Evolutionary conservation across 2,888 invertebrate species (phyloP), one percentile per base, ranked within the genome.

Genomic region (Euplexia lucipara): DNA sequence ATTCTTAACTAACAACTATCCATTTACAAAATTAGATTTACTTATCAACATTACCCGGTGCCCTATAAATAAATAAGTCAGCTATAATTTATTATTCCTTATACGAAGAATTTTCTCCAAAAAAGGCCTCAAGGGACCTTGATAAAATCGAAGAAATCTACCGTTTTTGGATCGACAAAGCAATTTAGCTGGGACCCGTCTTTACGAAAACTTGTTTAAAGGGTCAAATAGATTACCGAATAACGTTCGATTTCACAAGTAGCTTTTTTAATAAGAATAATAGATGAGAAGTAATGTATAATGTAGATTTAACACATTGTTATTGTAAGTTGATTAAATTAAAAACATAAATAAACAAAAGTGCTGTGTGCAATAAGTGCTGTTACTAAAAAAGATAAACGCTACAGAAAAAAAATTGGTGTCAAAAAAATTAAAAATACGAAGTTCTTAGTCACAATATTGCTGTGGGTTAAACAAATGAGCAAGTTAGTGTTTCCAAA

Each of bases 131-230:
- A 0, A 30, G 64, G 63, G 75, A 61, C 72, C 47, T 77, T 82
- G 81, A 77, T 75, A 72, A 70, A 72, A 80, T 79, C 45, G 71
- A 70, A 70, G 61, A 77, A 73, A 68, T 79, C 58, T 68, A 61
- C 71, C 70, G 69, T 70, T 66, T 67, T 77, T 59, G 68, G 77
- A 64, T 79, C 82, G 77, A 80, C 80, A 79, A 79, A 80, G 77
- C 77, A 66, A 77, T 81, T 82, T 78, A 59, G 78, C 57, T 45
- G 61, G 60, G 58, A 37, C 64, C 59, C 68, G 56, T 75, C 75
- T 82, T 75, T 75, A 72, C 75, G 61, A 72, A 77, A 82, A 80
- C 82, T 82, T 77, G 53, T 70, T 79, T 74, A 79, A 77, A 77
- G 70, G 80, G 78, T 79, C 71, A 81, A 80, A 82, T 72, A 70